Evolutionary conservation across 2,888 invertebrate genomes (phyloP), one percentile per base, ranked within the genome.

Genomic region (Agrotis ipsilon): DNA sequence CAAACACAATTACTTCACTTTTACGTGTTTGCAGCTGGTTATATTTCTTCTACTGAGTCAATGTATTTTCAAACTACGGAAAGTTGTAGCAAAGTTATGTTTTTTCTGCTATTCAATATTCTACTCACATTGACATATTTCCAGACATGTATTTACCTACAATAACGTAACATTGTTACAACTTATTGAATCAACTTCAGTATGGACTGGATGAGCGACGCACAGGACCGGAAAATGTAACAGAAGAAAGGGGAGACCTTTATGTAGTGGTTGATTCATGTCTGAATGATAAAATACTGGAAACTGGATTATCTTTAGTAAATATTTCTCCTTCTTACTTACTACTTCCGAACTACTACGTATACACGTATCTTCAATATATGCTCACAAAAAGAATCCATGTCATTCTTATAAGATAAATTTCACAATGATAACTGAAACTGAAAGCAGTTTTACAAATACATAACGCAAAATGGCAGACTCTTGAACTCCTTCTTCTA

Each of bases 1-100:
- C 39, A 49, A 65, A 72, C 19, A 48, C 9, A 59, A 49, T 62
- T 45, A 49, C 59, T 65, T 72, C 5, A 59, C n/a, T 48, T 39
- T 51, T 21, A 60, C 4, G n/a, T 51, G 27, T 63, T 70, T 19
- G 6, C 49, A 16, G 16, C 52, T 48, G 7, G 52, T 19, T 16
- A 66, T 52, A 58, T 75, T 67, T 67, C 24, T 21, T 18, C 13
- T 4, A 46, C 11, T 13, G 18, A 18, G 6, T 52, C 24, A 19
- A 72, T 55, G 19, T 32, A 24, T 32, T 43, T 27, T 5, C 16
- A 32, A 21, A 32, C n/a, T 70, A 32, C 7, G 14, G 6, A 14
- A 13, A 32, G n/a, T 27, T 55, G 19, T 48, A 14, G 16, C 11
- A n/a, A n/a, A 60, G 16, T 14, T 18, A 45, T 19, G 6, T 19